Base-by-base conservation (phyloP, 2,888 invertebrate genomes). In the Erebia epiphron region DNA sequence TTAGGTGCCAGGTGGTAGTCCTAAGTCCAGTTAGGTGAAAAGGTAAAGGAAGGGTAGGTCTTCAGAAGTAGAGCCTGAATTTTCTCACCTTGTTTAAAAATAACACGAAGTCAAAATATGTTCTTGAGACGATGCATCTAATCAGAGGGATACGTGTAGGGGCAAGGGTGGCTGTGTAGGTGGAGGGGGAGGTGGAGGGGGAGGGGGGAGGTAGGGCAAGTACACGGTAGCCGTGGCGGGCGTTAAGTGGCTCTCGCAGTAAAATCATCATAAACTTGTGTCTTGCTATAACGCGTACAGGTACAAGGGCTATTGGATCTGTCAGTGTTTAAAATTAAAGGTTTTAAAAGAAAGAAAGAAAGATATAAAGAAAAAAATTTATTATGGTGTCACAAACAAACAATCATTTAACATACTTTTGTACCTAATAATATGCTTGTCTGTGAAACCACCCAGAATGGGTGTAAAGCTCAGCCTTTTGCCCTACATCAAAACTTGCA, bases 181-280 rank as follows among this genome's bases (percentile, higher is more conserved):
- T 35, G 56, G 80, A 79, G 76, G 78, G 79, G 78, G 74, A 57
- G 72, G 71, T 68, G 76, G 76, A 78, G 80, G 76, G 74, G 7
- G 76, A 78, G 80, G 76, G 74, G 7, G 1, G 14, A 57, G 69
- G 65, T 74, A 77, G 78, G 78, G 76, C 70, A 77, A 78, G 83
- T 84, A 83, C 83, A 83, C 86, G 84, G 88, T 89, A 90, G 88
- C 88, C 79, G 80, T 78, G 81, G 82, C 82, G 82, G 82, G 86
- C 88, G 91, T 85, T 92, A 92, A 92, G 92, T 92, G 91, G 87
- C 89, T 82, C 89, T 87, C 83, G 85, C 86, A 81, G 87, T 90
- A 89, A 90, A 90, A 89, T 90, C 87, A 91, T 92, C 91, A 91
- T 91, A 92, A 91, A 92, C 89, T 88, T 85, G 86, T 85, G 86